Percentiles rank a stretch among this genome's conserved stretches.
Evolutionary conservation across 2,797 vertebrate species (phyloP).

Genomic region (Enteromius treurensis): DNA sequence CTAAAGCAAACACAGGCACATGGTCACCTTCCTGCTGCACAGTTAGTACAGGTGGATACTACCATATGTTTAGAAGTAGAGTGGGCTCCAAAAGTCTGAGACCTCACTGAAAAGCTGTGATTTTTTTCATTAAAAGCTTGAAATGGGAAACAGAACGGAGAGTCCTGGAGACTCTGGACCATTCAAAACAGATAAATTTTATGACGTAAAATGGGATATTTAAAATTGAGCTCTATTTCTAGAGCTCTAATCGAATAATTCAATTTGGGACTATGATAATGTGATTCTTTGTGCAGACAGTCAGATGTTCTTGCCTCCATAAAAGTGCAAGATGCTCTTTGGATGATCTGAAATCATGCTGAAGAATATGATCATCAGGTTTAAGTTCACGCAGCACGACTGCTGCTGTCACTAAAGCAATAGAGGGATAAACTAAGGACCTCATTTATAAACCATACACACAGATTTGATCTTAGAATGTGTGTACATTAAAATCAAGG

Average conservation of each 20-base stretch:
- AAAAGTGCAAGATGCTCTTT: neutral
- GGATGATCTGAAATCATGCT: slow-evolving; percentile 16
- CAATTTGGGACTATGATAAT: neutral
- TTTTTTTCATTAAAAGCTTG: neutral
- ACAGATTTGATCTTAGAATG: neutral
- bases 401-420: neutral
- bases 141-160: neutral
- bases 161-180: neutral
- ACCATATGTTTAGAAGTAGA: neutral
- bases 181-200: neutral
- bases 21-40: slow-evolving; percentile 28
- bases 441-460: neutral
- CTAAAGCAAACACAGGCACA: slow-evolving; percentile 40
- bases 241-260: slow-evolving; percentile 8
- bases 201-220: slow-evolving; percentile 3
- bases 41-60: slow-evolving; percentile 33
- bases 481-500: neutral
- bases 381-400: neutral
- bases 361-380: slow-evolving; percentile 1
- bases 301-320: slow-evolving; percentile 11
- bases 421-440: neutral
- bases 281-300: slow-evolving; percentile 4
- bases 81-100: neutral
- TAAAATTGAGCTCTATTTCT: neutral
- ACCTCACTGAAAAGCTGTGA: neutral